Evolutionary conservation across 2,797 vertebrate species (phyloP), one percentile per base, ranked within the genome.

Genomic region (Pseudochromis fuscus): DNA sequence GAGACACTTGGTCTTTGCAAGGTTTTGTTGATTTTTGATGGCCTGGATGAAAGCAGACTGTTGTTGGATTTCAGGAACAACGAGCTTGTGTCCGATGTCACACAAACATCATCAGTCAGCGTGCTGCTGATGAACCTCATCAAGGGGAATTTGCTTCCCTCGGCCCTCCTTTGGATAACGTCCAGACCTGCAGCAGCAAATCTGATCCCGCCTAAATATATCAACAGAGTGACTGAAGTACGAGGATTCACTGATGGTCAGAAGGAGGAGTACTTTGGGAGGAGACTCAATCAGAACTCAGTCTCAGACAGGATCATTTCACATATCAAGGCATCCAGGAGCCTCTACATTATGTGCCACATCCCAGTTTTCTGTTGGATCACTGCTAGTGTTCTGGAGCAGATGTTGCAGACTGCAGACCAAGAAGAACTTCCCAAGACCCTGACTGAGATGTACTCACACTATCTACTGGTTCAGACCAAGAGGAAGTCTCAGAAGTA

Each of bases 291-390:
- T 18, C 45, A 89, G 24, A 55, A 62, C n/a, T 33, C n/a, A 1
- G 2, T 59, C n/a, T 33, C n/a, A 1, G 2, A 2, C 9, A 74
- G 38, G 75, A 46, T 88, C 56, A 23, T 83, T 11, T 56, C 56
- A 0, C 72, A 83, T 23, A 38, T 88, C 23, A 79, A 57, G 38
- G 19, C 67, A n/a, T 77, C 68, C 11, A 75, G 61, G 51, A 84
- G 62, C 44, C 67, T 88, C 15, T 9, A 62, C 50, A 82, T 84
- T 3, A 87, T 88, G 86, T 86, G 86, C 70, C 72, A 77, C 16
- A 77, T 89, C 28, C 88, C 88, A 15, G 76, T 82, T 35, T 88
- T 88, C 49, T 82, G 79, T 30, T 82, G 79, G 75, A 78, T 82
- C 57, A 75, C 70, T 3, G 33, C 62, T 49, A 46, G 58, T 12